Base-by-base conservation (phyloP, 1,140 invertebrate species). In the Drosophila carrolli region DNA sequence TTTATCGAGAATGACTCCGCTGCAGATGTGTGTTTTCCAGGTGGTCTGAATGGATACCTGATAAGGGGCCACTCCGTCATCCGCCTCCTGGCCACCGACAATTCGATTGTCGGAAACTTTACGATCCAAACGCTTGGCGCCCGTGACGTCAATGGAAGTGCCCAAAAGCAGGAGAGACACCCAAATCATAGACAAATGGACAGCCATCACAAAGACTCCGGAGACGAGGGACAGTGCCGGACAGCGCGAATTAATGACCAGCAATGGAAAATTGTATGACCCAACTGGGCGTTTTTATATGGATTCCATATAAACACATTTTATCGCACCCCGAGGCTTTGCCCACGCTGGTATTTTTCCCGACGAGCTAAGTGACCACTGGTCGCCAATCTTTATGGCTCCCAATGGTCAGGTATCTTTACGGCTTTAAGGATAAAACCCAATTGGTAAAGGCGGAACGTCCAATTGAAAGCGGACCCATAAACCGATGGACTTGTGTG, bases 11-110 rank as follows among this genome's bases (percentile, higher is more conserved):
- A 88, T 89, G 7, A 90, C 93, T 19, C 93, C 93, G 7, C 93
- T 93, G 63, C 93, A 93, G 47, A 92, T 78, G 82, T 93, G 93
- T 7, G 78, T 71, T 35, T 50, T 48, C 63, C 75, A 78, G 10
- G 37, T 19, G 0, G 82, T 78, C 75, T 92, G 90, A 46, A 93
- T 83, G 35, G 93, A 93, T 4, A 93, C 88, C 67, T 93, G 92
- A 88, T 93, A 93, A 55, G 93, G 93, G n/a, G 90, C 93, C 32
- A 75, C 81, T 8, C 92, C 92, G 43, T 92, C 88, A 5, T 58
- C 70, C 1, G 93, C 93, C 48, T 88, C 91, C 35, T 77, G 58
- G 57, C 93, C 93, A 5, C 93, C 93, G 5, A 86, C 83, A 79
- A 86, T 88, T 2, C 83, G 83, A 68, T 86, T 88, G 58, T 62